Conservation (phyloP, 2,113 vertebrate species). For the Hippocampus mohnikei region DNA sequence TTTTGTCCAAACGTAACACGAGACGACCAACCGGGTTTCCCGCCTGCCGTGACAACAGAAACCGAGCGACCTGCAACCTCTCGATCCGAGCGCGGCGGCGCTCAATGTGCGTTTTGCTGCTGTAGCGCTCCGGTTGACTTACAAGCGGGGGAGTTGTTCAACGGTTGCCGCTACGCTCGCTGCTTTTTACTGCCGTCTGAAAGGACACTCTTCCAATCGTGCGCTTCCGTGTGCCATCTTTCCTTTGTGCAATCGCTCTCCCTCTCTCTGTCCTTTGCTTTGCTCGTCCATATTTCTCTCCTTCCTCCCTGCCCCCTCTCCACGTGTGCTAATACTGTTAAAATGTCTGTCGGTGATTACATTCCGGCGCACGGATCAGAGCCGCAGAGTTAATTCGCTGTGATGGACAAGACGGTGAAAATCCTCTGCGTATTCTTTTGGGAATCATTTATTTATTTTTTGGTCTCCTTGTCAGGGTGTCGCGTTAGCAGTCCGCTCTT, state of each 20-base stretch:
- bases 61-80: not conserved
- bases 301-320: not conserved
- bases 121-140: not conserved
- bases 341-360: constrained; percentile 30
- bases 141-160: not conserved
- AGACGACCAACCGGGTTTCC: not conserved
- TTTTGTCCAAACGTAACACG: not conserved
- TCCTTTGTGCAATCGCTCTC: constrained; percentile 18
- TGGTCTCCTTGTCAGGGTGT: not conserved
- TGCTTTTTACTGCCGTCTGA: constrained; percentile 11
- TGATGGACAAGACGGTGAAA: not conserved
- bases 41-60: not conserved
- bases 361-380: constrained; percentile 11
- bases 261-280: not conserved
- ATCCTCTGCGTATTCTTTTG: not conserved
- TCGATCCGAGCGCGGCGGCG: not conserved
- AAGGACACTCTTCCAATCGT: constrained; percentile 4
- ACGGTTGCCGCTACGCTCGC: not conserved
- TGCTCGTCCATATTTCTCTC: constrained; percentile 34
- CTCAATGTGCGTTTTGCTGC: not conserved
- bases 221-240: constrained; percentile 4
- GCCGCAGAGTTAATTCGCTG: not conserved
- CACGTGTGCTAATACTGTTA: constrained; percentile 38
- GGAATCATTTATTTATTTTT: not conserved
- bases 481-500: not conserved